Evolutionary conservation across 2,888 invertebrate genomes (phyloP).

Genomic region (Cheilosia impressa): DNA sequence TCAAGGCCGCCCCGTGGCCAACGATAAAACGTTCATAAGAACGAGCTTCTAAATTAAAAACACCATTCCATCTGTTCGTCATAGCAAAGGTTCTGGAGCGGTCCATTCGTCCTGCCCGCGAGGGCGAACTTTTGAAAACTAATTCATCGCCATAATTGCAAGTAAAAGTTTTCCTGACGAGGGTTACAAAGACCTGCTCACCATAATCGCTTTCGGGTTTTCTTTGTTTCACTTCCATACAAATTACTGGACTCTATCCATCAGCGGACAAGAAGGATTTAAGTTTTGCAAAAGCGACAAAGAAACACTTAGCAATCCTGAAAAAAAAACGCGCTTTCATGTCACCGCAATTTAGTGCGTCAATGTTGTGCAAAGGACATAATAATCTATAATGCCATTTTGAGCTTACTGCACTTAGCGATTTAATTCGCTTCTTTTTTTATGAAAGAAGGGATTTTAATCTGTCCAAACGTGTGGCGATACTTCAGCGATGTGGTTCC

Average conservation of each 20-base stretch:
- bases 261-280: conserved; percentile 30
- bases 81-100: no score
- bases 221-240: conserved; percentile 35
- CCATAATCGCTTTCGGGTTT: conserved; percentile 32
- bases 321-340: not conserved
- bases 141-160: conserved; percentile 44
- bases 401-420: conserved; percentile 6
- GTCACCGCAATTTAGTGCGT: not conserved
- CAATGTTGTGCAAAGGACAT: conserved; percentile 3
- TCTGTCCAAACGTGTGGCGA: not conserved
- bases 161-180: conserved; percentile 37
- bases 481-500: not conserved
- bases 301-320: not conserved
- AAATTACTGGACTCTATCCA: conserved; percentile 29
- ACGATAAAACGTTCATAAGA: not conserved
- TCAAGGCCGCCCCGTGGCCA: not conserved
- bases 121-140: conserved; percentile 18
- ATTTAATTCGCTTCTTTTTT: conserved; percentile 4
- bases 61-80: not conserved
- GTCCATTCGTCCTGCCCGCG: not conserved
- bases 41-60: not conserved
- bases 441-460: conserved; percentile 4
- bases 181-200: conserved; percentile 18
- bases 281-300: not conserved
- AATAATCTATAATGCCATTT: not conserved